Base-by-base conservation (phyloP, 2,888 invertebrate genomes). In the Orthosia cruda region DNA sequence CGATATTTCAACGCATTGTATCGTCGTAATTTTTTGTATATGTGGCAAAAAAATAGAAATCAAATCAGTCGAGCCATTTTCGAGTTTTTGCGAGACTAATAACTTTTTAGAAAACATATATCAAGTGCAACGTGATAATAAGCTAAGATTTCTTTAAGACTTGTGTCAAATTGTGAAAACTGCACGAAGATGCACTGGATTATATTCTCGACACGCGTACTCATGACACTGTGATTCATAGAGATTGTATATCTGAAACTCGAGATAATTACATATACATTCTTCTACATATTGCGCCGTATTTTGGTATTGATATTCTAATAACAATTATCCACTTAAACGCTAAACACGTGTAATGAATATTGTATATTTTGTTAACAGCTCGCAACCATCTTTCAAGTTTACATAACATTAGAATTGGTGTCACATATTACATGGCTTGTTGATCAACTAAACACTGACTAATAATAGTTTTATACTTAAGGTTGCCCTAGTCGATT, bases 361-460 rank as follows among this genome's bases (percentile, higher is more conserved):
- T 68, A 81, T 79, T 81, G 66, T 74, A 68, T 74, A 70, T 70
- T 32, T 58, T 77, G 59, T 73, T 64, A 74, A 71, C 45, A 45
- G 32, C n/a, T 57, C 55, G 61, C 47, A 23, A 13, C 52, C 57
- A 74, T 71, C 62, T 74, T 74, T 57, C 49, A 55, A 74, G 81
- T 84, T 81, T 81, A 81, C 64, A 81, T 84, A 81, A 85, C 70
- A 85, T 84, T 81, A 71, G 59, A 75, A 72, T 79, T 84, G 20
- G 63, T 74, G 59, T 77, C 73, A 63, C 77, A 84, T 71, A 74
- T 62, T 59, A 45, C 57, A 69, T n/a, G 45, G 61, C 23, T 75
- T 80, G 76, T 71, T 82, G 49, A 77, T 77, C 58, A 59, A 77
- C 50, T 58, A 16, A 57, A 61, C 49, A n/a, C 26, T n/a, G 54